Base-by-base conservation (phyloP, 2,888 invertebrate genomes). In the Ormyrus pomaceus region DNA sequence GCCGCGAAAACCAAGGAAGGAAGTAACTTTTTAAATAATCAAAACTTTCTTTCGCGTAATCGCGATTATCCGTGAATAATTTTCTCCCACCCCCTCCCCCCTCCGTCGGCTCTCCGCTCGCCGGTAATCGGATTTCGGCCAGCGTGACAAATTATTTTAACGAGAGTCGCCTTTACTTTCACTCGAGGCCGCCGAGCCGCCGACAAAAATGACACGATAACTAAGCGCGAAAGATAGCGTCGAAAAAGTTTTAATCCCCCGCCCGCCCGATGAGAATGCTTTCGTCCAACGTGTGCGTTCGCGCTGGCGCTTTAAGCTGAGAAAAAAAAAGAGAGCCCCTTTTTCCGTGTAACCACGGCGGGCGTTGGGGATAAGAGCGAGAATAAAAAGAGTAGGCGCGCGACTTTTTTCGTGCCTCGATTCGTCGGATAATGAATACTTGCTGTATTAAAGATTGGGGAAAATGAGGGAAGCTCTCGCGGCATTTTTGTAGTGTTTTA, bases 121-220 rank as follows among this genome's bases (percentile, higher is more conserved):
- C 8, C 7, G 55, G 61, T 74, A 79, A 79, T 78, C 78, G 61
- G 72, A 72, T 71, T 70, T 70, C 50, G n/a, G 7, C 10, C 34
- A 34, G n/a, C 50, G 34, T 68, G 62, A 73, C 68, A 69, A 79
- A 74, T 79, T 74, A 79, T 74, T 79, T 73, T 74, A 79, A 79
- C 62, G 58, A 69, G 74, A 70, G 58, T 64, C 19, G 58, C 64
- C 79, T 51, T 61, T 55, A 34, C 66, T 66, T 58, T 56, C 45
- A 8, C 55, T 59, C n/a, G 34, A 34, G 34, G 64, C 51, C 48
- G 34, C 34, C 34, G 34, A 34, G 34, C 46, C 56, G 19, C 13
- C 45, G 7, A 7, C 51, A 61, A 69, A 69, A 68, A 69, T 69
- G 46, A 50, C 34, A 48, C 58, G 68, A 75, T 75, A 75, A 66